Evolutionary conservation across 2,797 vertebrate species (phyloP), one percentile per base, ranked within the genome.

Genomic region (Gymnoscopelus microlampas): DNA sequence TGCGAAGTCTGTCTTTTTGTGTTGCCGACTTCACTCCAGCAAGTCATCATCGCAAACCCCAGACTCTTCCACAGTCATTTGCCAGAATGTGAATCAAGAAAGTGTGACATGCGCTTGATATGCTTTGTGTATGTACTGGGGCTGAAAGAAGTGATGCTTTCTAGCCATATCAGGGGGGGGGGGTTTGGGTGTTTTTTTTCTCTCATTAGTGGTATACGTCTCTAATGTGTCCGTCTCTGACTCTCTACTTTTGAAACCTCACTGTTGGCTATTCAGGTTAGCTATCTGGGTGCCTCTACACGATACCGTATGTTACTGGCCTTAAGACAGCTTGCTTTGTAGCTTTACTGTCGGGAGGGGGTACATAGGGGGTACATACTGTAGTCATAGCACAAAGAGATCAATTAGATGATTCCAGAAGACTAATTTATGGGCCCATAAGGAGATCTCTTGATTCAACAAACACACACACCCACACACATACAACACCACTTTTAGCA

Each of bases 321-420:
- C n/a, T n/a, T n/a, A n/a, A n/a, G n/a, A n/a, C n/a, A n/a, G n/a
- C n/a, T n/a, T n/a, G n/a, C n/a, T n/a, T n/a, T n/a, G n/a, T n/a
- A n/a, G n/a, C n/a, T 5, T 60, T 70, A 14, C 76, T 12, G 56
- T 76, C 67, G 10, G 3, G 9, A 14, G 47, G 1, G 10, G 13
- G 26, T n/a, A n/a, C n/a, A n/a, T n/a, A 3, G 26, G 26, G 26
- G 26, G 26, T 29, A 19, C 19, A 19, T 19, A 19, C 19, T 66
- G 35, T 68, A 60, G 73, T 74, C 57, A 73, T 48, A 66, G 80
- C 83, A 87, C 66, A 14, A 66, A 53, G 85, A 89, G 88, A 83
- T 87, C 87, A 90, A 90, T 91, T 89, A 91, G 79, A 82, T 57
- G 48, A 69, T 83, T 82, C 81, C 26, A 44, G 77, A 74, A 67